Evolutionary conservation across 1,140 invertebrate species (phyloP), one percentile per base, ranked within the genome.

Genomic region (Drosophila ficusphila): DNA sequence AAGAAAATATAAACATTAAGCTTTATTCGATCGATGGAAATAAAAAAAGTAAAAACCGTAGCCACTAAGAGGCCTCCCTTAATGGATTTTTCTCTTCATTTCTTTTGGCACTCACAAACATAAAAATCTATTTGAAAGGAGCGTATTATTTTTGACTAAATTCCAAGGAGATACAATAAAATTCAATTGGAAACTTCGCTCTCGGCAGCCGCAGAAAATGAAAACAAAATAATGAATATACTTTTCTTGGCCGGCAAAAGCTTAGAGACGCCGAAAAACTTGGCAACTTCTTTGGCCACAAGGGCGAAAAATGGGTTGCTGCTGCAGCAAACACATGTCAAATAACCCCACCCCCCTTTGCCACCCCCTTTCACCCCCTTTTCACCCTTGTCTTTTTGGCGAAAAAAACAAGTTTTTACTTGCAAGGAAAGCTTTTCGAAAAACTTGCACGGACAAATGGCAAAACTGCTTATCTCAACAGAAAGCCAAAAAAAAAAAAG

Each of bases 211-310:
- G 68, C 41, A 58, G 75, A 72, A 79, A 86, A 86, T 86, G 81
- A 86, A 85, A 86, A 86, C 81, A 85, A 79, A 79, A 85, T 85
- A 85, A 85, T 85, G 79, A 85, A 85, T 79, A 85, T 76, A 79
- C 81, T 79, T 42, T 76, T 85, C 54, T 36, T 65, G 62, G 62
- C 62, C 58, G 11, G 18, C 70, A 71, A 38, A 58, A 62, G 57
- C 58, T 73, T 54, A 64, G 48, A 62, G 81, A 86, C 76, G 81
- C 81, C 76, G 48, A 69, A 57, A 73, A 85, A 81, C 21, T 85
- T 85, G 81, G 57, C 76, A 85, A 76, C 44, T 76, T 75, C 51
- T 76, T 41, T 76, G 38, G 72, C 76, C 76, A 73, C 73, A 85
- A 65, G 58, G 58, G 71, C 33, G 23, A 44, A 11, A 16, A 9